These are phyloP conservation scores for Syrista parreyssii DNA, from an alignment of 2,888 invertebrate genomes.

Conservation along the genomic window DNA sequence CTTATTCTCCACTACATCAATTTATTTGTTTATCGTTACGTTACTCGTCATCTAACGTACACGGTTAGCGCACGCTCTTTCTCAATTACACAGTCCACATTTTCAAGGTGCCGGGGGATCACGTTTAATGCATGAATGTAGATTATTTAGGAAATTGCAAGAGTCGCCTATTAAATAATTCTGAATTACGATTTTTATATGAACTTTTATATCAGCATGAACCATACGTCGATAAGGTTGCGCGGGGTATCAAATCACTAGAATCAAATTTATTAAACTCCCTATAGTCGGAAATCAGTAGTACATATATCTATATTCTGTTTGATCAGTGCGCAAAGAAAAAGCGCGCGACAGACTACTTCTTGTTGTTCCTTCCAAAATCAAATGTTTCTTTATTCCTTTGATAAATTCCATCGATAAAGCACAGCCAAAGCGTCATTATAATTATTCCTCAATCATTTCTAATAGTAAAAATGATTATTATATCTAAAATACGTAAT, in stretches of 20 bases:
- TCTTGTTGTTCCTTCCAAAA: not conserved
- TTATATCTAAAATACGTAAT: not conserved
- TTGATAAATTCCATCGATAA: not conserved
- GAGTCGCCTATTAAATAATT: not conserved
- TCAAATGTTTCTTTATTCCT: not conserved
- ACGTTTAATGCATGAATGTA: not conserved
- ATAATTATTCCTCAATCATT: not conserved
- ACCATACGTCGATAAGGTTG: not conserved
- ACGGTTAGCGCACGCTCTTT: not conserved
- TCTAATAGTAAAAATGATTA: not conserved
- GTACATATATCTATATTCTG: not conserved
- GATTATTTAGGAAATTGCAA: not conserved
- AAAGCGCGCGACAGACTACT: not conserved
- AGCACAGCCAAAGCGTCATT: not conserved
- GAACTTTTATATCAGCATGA: not conserved
- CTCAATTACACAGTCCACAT: not conserved
- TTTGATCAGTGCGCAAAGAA: not conserved
- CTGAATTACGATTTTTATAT: not conserved
- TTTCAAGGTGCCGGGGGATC: not conserved
- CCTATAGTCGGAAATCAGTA: not conserved
- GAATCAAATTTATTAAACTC: not conserved
- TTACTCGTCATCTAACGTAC: not conserved
- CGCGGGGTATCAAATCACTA: not conserved
- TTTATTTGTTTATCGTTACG: not conserved
- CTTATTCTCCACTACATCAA: not conserved